Base-by-base conservation (phyloP, 2,888 invertebrate species). In the Aspidiotus destructor region DNA sequence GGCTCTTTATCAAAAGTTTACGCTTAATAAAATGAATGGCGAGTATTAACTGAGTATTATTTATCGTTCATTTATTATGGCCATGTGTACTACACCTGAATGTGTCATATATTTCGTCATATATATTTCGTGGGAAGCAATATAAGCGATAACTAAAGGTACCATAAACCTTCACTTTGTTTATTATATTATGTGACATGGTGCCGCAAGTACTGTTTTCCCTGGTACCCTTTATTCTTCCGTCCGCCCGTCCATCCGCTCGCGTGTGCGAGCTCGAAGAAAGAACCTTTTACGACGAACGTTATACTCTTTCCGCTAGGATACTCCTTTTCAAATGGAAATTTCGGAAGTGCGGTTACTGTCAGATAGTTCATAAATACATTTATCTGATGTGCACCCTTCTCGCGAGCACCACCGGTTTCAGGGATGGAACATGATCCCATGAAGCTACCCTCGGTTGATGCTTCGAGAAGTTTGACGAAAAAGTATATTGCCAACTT, bases 1-100 rank as follows among this genome's bases (percentile, higher is more conserved):
- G 42, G 57, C 58, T 48, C 65, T 65, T 65, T 65, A 65, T 65
- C 65, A 65, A 65, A 65, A 65, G 44, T 65, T 65, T 65, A 65
- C 65, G 65, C 65, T 65, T 65, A 65, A 65, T 65, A 65, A 65
- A 65, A 65, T 65, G 65, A 65, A 65, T 65, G 65, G 57, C 65
- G 57, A 65, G 65, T 65, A 65, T 65, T 65, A 65, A 65, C 65
- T 65, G 48, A 57, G 65, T 55, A 58, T 65, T 58, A 65, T 65
- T 57, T 65, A 65, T 57, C 65, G 58, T 65, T 65, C 65, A 65
- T 65, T 65, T 65, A 65, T 65, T 58, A 65, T 58, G 42, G 65
- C 57, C 44, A 57, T 57, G 64, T 57, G 58, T 57, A 65, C 58
- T 58, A 65, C 65, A 65, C 65, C 65, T 58, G 65, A 65, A 65